These are phyloP conservation scores for Epinotia nisella DNA, from an alignment of 2,888 invertebrate species.

Conservation along the genomic window DNA sequence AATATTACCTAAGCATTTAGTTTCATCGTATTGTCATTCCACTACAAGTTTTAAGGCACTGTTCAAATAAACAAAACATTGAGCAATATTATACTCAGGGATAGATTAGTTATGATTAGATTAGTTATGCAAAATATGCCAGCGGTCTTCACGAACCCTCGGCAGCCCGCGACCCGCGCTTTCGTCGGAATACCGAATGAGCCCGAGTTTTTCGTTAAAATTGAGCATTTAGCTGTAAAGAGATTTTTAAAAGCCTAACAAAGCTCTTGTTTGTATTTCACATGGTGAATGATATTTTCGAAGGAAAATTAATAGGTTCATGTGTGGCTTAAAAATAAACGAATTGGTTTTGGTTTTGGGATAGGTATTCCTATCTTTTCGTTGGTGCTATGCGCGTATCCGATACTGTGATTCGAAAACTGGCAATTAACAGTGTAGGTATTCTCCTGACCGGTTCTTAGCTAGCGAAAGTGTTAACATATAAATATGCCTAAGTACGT, in stretches of 20 bases:
- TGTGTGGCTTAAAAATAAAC: too few species aligned
- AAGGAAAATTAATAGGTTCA: background rate
- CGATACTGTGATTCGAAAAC: too few species aligned
- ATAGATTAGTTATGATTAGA: slow-evolving; percentile 45
- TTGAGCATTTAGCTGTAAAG: slow-evolving; percentile 40
- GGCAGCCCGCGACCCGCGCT: slow-evolving; percentile 45
- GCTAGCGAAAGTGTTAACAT: too few species aligned
- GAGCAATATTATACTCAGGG: slow-evolving; percentile 42
- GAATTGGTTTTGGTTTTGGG: background rate
- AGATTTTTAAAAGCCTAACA: slow-evolving; percentile 38
- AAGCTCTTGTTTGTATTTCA: slow-evolving; percentile 23
- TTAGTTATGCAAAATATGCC: slow-evolving; percentile 53
- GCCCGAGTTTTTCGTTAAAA: slow-evolving; percentile 40
- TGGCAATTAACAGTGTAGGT: too few species aligned
- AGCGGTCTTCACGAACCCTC: slow-evolving; percentile 49
- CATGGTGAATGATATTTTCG: background rate
- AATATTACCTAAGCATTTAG: background rate
- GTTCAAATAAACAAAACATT: slow-evolving; percentile 21
- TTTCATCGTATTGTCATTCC: background rate
- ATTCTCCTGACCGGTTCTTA: too few species aligned
- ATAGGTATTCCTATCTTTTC: background rate
- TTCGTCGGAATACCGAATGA: slow-evolving; percentile 53
- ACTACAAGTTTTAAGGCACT: background rate
- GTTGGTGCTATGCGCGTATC: too few species aligned
- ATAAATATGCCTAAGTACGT: too few species aligned